Percentiles rank a stretch among this genome's conserved stretches.
phyloP scores from a whole-genome alignment of 2,888 invertebrate genomes.

The Sylvicola fuscatus region DNA sequence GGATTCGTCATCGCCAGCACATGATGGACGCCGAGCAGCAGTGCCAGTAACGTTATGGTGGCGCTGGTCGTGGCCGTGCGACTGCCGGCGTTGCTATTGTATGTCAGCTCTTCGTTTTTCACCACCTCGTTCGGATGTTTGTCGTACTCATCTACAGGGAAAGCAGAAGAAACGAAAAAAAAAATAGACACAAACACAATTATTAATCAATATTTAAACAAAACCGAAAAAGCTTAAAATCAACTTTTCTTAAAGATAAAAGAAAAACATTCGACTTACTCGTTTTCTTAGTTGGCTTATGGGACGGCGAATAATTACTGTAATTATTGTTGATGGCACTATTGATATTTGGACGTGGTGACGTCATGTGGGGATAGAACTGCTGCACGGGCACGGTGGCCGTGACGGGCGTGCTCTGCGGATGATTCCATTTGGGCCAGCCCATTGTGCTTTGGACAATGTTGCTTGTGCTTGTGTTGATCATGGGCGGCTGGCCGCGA shows the following conservation, averaged over 20 bases:
- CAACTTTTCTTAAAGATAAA: not conserved
- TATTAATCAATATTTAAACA: constrained; percentile 2
- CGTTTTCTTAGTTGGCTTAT: constrained; percentile 43
- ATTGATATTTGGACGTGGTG: constrained; percentile 14
- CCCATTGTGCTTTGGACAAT: constrained; percentile 19
- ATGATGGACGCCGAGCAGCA: too few species aligned
- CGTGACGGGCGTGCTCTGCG: constrained; percentile 11
- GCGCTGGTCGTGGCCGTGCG: too few species aligned
- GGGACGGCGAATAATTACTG: constrained; percentile 16
- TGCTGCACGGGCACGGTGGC: constrained; percentile 10
- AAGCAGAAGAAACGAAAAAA: too few species aligned
- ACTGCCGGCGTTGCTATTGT: constrained; percentile 27
- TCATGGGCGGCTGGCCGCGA: constrained; percentile 10
- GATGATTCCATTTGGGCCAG: constrained; percentile 14
- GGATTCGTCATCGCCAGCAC: too few species aligned
- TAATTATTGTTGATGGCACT: constrained; percentile 15
- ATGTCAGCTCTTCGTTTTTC: constrained; percentile 79
- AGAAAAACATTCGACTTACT: constrained; percentile 19
- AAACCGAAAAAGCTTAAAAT: not conserved
- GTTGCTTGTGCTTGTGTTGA: constrained; percentile 18
- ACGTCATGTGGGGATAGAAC: constrained; percentile 14
- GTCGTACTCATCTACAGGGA: constrained; percentile 73
- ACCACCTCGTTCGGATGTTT: constrained; percentile 82
- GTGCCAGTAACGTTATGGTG: too few species aligned
- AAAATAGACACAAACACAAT: not conserved